A percentile compares a stretch with the other conserved stretches of the same genome.
Evolutionary conservation across 2,888 invertebrate genomes (phyloP).

Genomic region (Formica aserva): DNA sequence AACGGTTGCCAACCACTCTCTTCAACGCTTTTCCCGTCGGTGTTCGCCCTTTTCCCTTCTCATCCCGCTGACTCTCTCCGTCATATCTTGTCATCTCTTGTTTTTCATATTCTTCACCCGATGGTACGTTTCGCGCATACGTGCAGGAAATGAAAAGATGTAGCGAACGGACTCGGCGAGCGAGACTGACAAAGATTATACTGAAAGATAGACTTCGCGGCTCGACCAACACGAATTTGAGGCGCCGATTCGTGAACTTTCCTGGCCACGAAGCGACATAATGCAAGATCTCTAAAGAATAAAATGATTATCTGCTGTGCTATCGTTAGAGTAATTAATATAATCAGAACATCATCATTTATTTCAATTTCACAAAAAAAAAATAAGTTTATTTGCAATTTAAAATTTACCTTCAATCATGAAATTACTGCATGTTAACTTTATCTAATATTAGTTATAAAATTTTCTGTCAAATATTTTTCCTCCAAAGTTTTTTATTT

Average conservation of each 20-base stretch:
- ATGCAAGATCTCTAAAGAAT: background rate
- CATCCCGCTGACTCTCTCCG: background rate
- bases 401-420: background rate
- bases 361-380: background rate
- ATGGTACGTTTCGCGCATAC: slow-evolving; percentile 17
- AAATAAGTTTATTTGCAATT: background rate
- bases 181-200: slow-evolving; percentile 15
- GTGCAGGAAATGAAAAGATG: slow-evolving; percentile 11
- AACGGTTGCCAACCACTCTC: slow-evolving; percentile 55
- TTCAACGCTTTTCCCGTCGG: background rate
- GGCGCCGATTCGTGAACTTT: slow-evolving; percentile 57
- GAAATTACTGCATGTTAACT: background rate
- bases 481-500: background rate
- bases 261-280: background rate
- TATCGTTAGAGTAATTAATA: background rate
- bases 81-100: slow-evolving; percentile 9
- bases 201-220: slow-evolving; percentile 62
- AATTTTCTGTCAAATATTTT: background rate
- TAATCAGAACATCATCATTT: background rate
- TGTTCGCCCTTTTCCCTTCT: background rate
- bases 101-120: slow-evolving; percentile 9
- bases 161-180: slow-evolving; percentile 29
- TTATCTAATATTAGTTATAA: background rate
- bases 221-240: slow-evolving; percentile 61
- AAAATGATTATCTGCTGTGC: background rate